A percentile compares a stretch with the other conserved stretches of the same genome.
phyloP scores from a whole-genome alignment of 2,888 invertebrate species.

The Callyntrura sp. region DNA sequence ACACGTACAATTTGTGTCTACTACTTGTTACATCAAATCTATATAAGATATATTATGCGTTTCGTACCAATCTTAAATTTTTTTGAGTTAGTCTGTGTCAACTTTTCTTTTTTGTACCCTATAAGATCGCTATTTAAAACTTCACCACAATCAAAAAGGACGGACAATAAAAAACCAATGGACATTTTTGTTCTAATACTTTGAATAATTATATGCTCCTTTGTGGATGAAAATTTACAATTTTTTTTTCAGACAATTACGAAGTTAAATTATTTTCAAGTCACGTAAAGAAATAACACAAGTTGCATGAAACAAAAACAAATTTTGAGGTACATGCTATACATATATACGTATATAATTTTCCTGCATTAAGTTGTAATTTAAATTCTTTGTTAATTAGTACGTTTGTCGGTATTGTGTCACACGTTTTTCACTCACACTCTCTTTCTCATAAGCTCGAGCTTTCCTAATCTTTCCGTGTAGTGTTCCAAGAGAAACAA shows the following conservation, averaged over 20 bases:
- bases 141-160: constrained; percentile 49
- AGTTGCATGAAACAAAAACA: constrained; percentile 39
- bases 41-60: neutral
- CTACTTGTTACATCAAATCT: neutral
- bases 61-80: neutral
- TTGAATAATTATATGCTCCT: too few species aligned
- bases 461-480: constrained; percentile 5
- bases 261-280: neutral
- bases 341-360: neutral
- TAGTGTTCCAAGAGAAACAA: constrained; percentile 4
- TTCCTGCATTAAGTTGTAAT: neutral
- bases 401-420: neutral
- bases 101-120: too few species aligned
- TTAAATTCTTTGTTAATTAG: constrained; percentile 19
- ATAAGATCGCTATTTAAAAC: constrained; percentile 38
- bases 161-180: constrained; percentile 41
- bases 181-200: too few species aligned
- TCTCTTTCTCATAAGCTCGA: constrained; percentile 47
- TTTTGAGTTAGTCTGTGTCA: too few species aligned
- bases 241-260: too few species aligned
- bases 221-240: too few species aligned
- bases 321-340: neutral
- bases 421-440: constrained; percentile 7
- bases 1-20: too few species aligned
- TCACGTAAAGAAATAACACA: constrained; percentile 16